These are phyloP conservation scores for Trichomycterus rosablanca DNA, from an alignment of 2,113 vertebrate species.

Conservation along the genomic window DNA sequence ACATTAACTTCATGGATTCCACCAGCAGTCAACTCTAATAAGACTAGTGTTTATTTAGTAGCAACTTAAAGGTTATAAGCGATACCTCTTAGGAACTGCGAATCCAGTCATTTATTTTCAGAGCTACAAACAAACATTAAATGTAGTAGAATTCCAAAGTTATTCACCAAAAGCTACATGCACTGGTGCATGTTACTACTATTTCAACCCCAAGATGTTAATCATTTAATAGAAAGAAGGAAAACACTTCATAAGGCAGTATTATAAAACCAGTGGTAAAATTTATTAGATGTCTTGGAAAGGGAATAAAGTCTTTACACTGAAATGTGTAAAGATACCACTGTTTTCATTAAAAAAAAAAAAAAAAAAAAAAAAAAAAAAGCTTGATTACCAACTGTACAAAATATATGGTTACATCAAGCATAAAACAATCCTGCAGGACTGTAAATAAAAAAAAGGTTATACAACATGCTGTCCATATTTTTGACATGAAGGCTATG, in stretches of 20 bases:
- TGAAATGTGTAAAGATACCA: constrained; percentile 3
- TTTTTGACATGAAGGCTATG: constrained; percentile 49
- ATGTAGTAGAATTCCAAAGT: no score
- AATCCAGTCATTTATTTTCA: no score
- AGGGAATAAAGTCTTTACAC: neutral
- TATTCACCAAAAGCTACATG: no score
- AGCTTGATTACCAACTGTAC: constrained; percentile 57
- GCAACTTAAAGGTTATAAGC: no score
- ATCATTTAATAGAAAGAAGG: no score
- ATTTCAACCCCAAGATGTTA: no score
- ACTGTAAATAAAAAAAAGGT: constrained; percentile 57
- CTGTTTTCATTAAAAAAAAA: constrained; percentile 37
- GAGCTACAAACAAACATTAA: no score
- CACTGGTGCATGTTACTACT: no score
- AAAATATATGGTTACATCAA: constrained; percentile 38
- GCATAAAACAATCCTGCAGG: constrained; percentile 44
- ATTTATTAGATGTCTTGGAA: constrained; percentile 33
- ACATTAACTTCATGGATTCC: no score
- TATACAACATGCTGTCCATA: constrained; percentile 40
- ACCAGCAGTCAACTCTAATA: no score
- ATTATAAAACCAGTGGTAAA: constrained; percentile 24
- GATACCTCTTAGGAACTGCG: no score
- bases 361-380: constrained; percentile 41
- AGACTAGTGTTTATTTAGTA: no score
- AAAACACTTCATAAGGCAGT: neutral